A percentile compares a stretch with the other conserved stretches of the same genome.
Conservation (phyloP, 2,113 vertebrate species). For the Gallinago media region DNA sequence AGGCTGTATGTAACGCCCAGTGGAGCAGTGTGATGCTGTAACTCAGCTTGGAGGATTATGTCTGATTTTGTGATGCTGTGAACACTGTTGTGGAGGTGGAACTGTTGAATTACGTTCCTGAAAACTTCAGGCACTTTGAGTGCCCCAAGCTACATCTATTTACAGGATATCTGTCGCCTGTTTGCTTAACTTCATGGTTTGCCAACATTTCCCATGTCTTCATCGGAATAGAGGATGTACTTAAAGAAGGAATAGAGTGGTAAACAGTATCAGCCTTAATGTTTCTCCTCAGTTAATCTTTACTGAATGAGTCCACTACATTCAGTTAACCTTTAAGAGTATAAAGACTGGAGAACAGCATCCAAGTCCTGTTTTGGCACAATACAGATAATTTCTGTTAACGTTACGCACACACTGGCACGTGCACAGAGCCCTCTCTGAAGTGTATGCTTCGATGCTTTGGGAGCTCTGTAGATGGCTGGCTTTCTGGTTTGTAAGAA, state of each 20-base stretch:
- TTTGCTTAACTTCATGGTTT: not conserved
- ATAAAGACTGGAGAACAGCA: not conserved
- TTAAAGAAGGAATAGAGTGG: not conserved
- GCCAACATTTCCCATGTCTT: not conserved
- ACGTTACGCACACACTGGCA: not conserved
- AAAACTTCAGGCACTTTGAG: not conserved
- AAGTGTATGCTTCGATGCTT: not conserved
- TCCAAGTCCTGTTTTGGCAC: not conserved
- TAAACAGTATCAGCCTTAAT: not conserved
- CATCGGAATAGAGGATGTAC: not conserved
- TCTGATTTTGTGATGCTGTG: not conserved
- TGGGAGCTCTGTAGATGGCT: not conserved
- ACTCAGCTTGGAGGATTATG: not conserved
- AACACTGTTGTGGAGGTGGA: not conserved
- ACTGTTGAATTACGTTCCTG: not conserved
- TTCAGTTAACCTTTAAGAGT: not conserved
- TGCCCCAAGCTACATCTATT: not conserved
- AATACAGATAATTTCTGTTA: not conserved
- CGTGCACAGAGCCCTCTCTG: not conserved
- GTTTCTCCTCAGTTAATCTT: not conserved
- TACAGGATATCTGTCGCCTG: not conserved
- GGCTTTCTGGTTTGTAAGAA: not conserved
- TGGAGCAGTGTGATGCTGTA: not conserved
- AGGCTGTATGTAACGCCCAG: not conserved
- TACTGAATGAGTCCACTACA: fast-evolving